Percentiles rank a stretch among this genome's conserved stretches.
These are phyloP conservation scores for Muscina levida DNA, from an alignment of 2,888 invertebrate genomes.

Conservation along the genomic window DNA sequence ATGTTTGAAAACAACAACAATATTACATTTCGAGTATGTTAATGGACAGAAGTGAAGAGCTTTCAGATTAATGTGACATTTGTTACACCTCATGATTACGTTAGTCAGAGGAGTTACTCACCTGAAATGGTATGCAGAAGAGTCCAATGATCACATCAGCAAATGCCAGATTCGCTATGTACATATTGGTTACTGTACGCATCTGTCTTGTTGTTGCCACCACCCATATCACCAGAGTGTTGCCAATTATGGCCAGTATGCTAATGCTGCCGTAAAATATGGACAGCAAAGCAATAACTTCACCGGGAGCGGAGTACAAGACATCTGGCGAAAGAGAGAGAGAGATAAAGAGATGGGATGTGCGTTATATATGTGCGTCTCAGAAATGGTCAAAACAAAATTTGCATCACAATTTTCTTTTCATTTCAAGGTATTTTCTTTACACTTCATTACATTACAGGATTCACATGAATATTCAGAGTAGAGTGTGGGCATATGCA, in stretches of 20 bases:
- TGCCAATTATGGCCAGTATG: conserved; percentile 89
- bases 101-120: conserved; percentile 73
- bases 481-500: no score
- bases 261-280: conserved; percentile 91
- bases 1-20: no score
- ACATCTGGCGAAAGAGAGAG: conserved; percentile 78
- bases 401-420: no score
- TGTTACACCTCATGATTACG: background rate
- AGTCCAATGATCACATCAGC: conserved; percentile 93
- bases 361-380: no score
- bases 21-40: no score
- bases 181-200: conserved; percentile 92
- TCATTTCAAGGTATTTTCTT: no score
- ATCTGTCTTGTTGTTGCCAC: conserved; percentile 88
- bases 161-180: conserved; percentile 91
- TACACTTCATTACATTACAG: no score
- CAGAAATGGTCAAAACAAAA: no score
- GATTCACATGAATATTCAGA: no score
- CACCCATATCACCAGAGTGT: conserved; percentile 92
- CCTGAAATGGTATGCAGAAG: conserved; percentile 91
- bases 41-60: background rate
- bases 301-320: conserved; percentile 87
- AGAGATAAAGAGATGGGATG: background rate
- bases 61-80: background rate
- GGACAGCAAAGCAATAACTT: conserved; percentile 87